Conservation (phyloP, 1,140 invertebrate genomes). For the Procambarus clarkii region DNA sequence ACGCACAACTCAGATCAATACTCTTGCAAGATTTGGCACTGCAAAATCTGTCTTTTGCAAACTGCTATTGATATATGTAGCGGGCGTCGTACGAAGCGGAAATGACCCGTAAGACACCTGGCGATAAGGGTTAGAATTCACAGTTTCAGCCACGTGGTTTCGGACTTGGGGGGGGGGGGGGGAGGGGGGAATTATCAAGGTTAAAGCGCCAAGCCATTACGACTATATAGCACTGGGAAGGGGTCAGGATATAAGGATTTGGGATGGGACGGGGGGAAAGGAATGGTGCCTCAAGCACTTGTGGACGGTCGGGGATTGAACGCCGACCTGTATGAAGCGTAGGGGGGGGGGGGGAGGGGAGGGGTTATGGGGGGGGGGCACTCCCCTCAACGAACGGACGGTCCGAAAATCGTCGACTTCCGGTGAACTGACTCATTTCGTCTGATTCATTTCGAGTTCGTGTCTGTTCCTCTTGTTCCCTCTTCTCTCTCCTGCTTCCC, state of each 20-base stretch:
- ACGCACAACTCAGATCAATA: not conserved
- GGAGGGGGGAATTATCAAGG: too few relatives aligned
- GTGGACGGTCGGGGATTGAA: too few relatives aligned
- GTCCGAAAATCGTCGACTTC: not conserved
- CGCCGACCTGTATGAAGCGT: not conserved
- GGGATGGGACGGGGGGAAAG: too few relatives aligned
- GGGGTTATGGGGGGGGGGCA: not conserved
- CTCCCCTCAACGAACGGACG: not conserved
- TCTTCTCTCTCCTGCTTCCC: not conserved
- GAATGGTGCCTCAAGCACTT: too few relatives aligned
- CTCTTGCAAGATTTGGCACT: not conserved
- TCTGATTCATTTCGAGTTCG: not conserved
- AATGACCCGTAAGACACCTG: not conserved
- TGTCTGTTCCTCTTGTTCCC: not conserved
- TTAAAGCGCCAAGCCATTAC: too few relatives aligned
- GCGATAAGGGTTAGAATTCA: not conserved
- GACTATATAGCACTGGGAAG: too few relatives aligned
- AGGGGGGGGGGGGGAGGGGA: not conserved
- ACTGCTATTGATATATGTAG: not conserved
- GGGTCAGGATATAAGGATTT: too few relatives aligned
- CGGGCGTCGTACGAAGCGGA: not conserved
- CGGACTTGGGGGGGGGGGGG: too few relatives aligned
- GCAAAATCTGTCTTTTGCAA: not conserved
- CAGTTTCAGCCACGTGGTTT: not conserved
- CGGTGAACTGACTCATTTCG: not conserved